Conservation (phyloP, 2,797 vertebrate species). For the Cyclura pinguis region DNA sequence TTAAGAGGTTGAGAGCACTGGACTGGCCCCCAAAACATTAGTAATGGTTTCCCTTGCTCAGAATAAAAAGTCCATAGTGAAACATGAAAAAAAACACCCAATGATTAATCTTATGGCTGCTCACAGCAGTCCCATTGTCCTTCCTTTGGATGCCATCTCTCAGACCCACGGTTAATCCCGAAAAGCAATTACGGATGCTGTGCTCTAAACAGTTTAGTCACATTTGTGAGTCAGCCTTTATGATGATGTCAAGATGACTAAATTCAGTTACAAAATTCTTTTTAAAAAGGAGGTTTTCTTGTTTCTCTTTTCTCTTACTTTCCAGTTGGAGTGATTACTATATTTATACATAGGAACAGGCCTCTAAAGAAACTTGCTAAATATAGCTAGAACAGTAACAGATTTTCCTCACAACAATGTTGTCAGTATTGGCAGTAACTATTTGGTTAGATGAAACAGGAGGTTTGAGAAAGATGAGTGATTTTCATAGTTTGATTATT, state of each 20-base stretch:
- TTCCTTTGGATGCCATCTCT: not conserved
- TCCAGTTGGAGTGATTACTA: constrained; percentile 23
- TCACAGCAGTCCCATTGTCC: not conserved
- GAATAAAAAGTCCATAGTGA: not conserved
- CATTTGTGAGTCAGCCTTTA: constrained; percentile 23
- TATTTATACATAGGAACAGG: constrained; percentile 40
- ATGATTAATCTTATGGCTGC: not conserved
- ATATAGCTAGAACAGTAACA: constrained; percentile 31
- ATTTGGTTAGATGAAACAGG: constrained; percentile 31
- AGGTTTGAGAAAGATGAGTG: not conserved
- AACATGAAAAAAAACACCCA: not conserved
- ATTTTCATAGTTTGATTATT: constrained; percentile 15
- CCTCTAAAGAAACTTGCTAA: constrained; percentile 32
- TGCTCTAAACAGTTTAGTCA: not conserved
- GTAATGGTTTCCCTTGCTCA: not conserved
- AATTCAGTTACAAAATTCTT: not conserved
- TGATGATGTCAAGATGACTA: constrained; percentile 19
- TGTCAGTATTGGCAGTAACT: constrained; percentile 26
- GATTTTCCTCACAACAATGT: constrained; percentile 22
- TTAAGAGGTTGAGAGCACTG: not conserved
- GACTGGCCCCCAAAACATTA: not conserved
- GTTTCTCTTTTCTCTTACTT: constrained; percentile 8
- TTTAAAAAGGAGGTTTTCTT: constrained; percentile 19
- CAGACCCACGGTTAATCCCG: not conserved
- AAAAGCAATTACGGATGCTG: not conserved